Percentiles rank a stretch among this genome's conserved stretches.
Evolutionary conservation across 2,797 vertebrate species (phyloP).

Genomic region (Loris lydekkerianus): DNA sequence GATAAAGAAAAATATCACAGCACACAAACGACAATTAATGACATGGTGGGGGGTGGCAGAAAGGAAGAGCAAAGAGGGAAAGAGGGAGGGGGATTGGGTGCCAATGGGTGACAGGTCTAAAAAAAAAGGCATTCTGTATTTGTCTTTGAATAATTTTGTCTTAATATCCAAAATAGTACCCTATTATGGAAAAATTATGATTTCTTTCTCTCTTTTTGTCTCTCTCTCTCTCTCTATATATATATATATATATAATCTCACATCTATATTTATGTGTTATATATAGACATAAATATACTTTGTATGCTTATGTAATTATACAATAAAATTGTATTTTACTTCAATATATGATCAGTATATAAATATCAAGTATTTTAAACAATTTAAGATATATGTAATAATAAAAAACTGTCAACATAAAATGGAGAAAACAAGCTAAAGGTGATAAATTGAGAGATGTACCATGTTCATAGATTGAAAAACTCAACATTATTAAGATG

Average conservation of each 20-base stretch:
- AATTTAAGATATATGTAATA: neutral
- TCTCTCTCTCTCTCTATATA: no score
- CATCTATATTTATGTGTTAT: neutral
- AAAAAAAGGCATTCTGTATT: neutral
- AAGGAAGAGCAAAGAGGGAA: no score
- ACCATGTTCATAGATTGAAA: neutral
- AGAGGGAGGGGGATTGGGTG: no score
- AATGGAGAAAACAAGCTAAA: neutral
- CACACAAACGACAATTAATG: neutral
- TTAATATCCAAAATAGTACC: neutral
- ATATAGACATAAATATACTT: neutral
- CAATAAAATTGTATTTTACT: neutral
- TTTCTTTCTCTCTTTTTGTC: fast-evolving
- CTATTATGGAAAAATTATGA: neutral
- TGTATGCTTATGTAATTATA: neutral
- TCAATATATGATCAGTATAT: neutral
- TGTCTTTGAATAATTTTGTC: neutral
- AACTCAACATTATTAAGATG: neutral
- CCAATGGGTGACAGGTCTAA: no score
- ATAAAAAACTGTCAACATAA: neutral
- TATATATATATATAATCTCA: neutral
- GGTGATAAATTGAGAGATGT: neutral
- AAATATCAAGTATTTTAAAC: neutral
- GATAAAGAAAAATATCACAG: neutral
- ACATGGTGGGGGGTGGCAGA: no score